Evolutionary conservation across 2,888 invertebrate genomes (phyloP).

Genomic region (Dusona sp.): DNA sequence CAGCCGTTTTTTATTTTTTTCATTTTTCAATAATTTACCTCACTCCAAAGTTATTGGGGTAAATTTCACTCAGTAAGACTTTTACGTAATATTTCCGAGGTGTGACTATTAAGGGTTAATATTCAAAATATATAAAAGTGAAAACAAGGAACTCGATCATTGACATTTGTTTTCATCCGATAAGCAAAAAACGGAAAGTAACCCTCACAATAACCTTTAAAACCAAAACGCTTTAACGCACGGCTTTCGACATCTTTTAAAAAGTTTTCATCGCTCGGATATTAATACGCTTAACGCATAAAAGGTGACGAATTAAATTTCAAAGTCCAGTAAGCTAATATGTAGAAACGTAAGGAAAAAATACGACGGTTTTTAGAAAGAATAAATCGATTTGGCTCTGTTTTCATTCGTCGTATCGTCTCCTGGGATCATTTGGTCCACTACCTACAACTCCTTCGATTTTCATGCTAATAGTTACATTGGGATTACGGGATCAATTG

Average conservation of each 20-base stretch:
- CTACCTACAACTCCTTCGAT: background rate
- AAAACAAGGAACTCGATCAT: background rate
- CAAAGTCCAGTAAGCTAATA: background rate
- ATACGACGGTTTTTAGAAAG: background rate
- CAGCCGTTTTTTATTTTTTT: no score
- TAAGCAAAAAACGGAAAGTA: background rate
- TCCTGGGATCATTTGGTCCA: background rate
- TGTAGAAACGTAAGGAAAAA: background rate
- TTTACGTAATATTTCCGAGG: no score
- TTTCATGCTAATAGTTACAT: background rate
- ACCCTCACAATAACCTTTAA: background rate
- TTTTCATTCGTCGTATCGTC: background rate
- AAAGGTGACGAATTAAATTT: background rate
- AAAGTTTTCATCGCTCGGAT: background rate
- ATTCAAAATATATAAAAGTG: background rate
- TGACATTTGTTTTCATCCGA: background rate
- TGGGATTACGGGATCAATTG: background rate
- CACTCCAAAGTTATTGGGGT: no score
- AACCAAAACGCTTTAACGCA: background rate
- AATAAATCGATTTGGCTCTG: background rate
- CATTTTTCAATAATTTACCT: no score
- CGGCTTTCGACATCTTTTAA: background rate
- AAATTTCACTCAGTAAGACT: no score
- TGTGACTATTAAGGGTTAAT: no score
- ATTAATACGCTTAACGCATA: background rate